phyloP scores from a whole-genome alignment of 1,140 invertebrate species.

The Triops cancriformis region DNA sequence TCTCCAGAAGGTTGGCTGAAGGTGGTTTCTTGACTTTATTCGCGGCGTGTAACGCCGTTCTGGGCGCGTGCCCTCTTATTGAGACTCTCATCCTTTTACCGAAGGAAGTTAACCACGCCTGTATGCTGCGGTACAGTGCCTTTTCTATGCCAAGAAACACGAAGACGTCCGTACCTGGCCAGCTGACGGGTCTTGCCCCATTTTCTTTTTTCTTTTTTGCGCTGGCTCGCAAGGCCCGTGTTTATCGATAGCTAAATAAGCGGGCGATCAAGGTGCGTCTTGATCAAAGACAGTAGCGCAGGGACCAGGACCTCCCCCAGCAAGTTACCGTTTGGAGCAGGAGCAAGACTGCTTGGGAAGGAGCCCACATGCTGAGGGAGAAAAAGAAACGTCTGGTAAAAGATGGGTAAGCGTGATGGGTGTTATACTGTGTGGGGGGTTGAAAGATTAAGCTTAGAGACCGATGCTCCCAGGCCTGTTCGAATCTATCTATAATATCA shows the following conservation, averaged over 20 bases:
- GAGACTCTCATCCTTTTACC: not conserved
- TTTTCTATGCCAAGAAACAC: not conserved
- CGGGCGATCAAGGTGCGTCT: not conserved
- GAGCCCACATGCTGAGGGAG: conserved; percentile 3
- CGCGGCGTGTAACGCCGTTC: not conserved
- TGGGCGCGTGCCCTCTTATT: not conserved
- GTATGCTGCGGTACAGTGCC: not conserved
- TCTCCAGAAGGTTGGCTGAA: not conserved
- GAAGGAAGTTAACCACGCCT: conserved; percentile 3
- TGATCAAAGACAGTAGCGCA: not conserved
- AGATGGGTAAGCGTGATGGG: not conserved
- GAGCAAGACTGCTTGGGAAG: not conserved
- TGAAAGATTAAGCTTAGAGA: not conserved
- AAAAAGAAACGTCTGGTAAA: not conserved
- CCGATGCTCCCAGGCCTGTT: not conserved
- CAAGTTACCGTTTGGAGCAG: not conserved
- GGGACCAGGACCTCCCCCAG: not conserved
- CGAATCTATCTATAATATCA: not conserved
- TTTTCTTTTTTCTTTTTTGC: not conserved
- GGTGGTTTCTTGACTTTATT: not conserved
- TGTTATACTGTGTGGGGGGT: conserved; percentile 3
- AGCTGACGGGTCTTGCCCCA: not conserved
- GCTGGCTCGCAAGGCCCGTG: not conserved
- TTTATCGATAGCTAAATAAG: not conserved
- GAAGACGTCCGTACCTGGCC: not conserved